Evolutionary conservation across 2,888 invertebrate species (phyloP), one percentile per base, ranked within the genome.

Genomic region (Timema podura): DNA sequence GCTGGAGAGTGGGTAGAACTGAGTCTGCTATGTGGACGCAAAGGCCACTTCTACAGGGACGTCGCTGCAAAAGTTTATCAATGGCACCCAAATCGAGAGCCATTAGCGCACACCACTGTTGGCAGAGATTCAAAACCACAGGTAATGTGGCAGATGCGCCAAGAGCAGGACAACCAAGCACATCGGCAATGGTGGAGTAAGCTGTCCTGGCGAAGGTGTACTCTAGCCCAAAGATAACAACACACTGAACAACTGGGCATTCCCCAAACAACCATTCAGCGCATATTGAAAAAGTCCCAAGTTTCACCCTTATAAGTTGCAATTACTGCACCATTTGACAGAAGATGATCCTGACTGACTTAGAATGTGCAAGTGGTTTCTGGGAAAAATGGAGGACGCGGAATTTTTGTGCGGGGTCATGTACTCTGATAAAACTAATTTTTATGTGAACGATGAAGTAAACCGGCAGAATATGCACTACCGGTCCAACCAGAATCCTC

Each of bases 131-230:
- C 30, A 30, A 30, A 30, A 30, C 30, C 15, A 66, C 66, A 66
- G 66, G 48, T 15, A 66, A 48, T 66, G 66, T 66, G 66, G 66
- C 6, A 2, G 66, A 66, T 66, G 66, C 66, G 5, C 47, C 48
- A n/a, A 3, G 48, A 48, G n/a, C 66, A 48, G 16, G 16, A 66
- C 2, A 8, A 9, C 66, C 47, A 66, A 47, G 66, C 47, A 66
- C 57, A 13, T 57, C 57, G 5, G 30, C 9, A 46, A 30, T 15
- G 66, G 48, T 66, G 48, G 11, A 16, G 66, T 5, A 16, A 66
- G 15, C 11, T n/a, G 30, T 30, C 30, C 30, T 30, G 30, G 30
- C 1, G 30, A 30, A 30, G 30, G 30, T 30, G 30, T 30, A 15
- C 7, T 11, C 47, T 2, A 66, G 66, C 48, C 47, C 66, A 8